Evolutionary conservation across 2,888 invertebrate species (phyloP).

Genomic region (Tenthredo livida): DNA sequence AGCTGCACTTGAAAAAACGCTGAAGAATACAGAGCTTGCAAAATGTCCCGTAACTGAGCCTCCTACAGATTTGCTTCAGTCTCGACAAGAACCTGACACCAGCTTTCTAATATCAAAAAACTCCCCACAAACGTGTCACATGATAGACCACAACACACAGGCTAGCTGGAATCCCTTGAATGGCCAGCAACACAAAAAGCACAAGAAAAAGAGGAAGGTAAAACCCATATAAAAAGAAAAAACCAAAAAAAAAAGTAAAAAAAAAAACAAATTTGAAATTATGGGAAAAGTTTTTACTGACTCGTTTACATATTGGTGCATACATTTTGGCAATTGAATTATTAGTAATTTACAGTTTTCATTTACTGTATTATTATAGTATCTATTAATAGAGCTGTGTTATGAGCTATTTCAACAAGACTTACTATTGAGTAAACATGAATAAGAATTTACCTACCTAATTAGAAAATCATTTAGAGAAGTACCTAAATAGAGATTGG

Average conservation of each 20-base stretch:
- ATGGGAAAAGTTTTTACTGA: slow-evolving; percentile 53
- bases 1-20: slow-evolving; percentile 73
- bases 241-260: slow-evolving; percentile 29
- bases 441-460: neutral
- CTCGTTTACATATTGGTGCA: slow-evolving; percentile 51
- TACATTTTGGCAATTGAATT: slow-evolving; percentile 50
- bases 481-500: neutral
- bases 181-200: slow-evolving; percentile 74
- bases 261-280: slow-evolving; percentile 56
- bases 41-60: slow-evolving; percentile 70
- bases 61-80: slow-evolving; percentile 64
- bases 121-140: slow-evolving; percentile 72
- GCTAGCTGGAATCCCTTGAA: slow-evolving; percentile 72
- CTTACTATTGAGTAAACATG: slow-evolving; percentile 16
- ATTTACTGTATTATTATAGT: slow-evolving; percentile 21
- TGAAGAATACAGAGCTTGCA: slow-evolving; percentile 71
- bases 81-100: slow-evolving; percentile 70
- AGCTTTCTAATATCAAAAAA: slow-evolving; percentile 71
- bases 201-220: slow-evolving; percentile 77
- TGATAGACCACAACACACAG: slow-evolving; percentile 71
- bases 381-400: slow-evolving; percentile 8
- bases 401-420: neutral
- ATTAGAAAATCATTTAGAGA: neutral
- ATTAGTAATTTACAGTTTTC: slow-evolving; percentile 49
- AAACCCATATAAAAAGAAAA: slow-evolving; percentile 56